Evolutionary conservation across 2,113 vertebrate species (phyloP).

Genomic region (Hypanus sabinus): DNA sequence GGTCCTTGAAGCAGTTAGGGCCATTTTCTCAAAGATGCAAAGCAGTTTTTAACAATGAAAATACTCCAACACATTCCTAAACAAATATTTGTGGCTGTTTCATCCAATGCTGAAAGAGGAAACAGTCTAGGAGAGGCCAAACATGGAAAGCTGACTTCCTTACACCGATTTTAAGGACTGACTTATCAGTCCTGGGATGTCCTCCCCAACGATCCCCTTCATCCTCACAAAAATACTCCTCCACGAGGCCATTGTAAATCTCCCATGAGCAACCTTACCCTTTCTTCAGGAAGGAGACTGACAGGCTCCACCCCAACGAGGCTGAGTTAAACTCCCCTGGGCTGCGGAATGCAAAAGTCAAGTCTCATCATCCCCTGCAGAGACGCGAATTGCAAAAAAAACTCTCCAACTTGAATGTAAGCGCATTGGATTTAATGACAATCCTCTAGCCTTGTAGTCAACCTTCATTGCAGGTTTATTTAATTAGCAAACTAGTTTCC

Average conservation of each 20-base stretch:
- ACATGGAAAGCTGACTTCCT: not conserved
- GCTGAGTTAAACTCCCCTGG: not conserved
- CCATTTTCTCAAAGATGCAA: not conserved
- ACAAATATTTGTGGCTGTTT: not conserved
- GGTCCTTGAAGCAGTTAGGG: not conserved
- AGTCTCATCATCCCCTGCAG: not conserved
- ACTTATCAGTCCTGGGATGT: not conserved
- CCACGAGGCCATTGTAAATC: not conserved
- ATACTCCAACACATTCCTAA: too few species aligned
- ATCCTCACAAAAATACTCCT: not conserved
- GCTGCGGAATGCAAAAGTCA: not conserved
- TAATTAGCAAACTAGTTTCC: too few species aligned
- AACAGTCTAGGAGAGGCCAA: not conserved
- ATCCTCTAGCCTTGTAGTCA: too few species aligned
- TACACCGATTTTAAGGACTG: not conserved
- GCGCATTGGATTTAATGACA: not conserved
- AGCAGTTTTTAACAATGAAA: not conserved
- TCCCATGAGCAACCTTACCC: not conserved
- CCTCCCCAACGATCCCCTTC: not conserved
- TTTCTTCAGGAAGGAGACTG: not conserved
- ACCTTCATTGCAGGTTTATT: too few species aligned
- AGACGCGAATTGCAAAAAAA: too few species aligned
- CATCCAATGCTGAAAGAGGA: not conserved
- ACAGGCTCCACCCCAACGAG: not conserved
- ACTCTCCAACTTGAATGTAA: not conserved